Percentiles rank a stretch among this genome's conserved stretches.
phyloP scores from a whole-genome alignment of 2,113 vertebrate species.

The Heterochromis multidens region DNA sequence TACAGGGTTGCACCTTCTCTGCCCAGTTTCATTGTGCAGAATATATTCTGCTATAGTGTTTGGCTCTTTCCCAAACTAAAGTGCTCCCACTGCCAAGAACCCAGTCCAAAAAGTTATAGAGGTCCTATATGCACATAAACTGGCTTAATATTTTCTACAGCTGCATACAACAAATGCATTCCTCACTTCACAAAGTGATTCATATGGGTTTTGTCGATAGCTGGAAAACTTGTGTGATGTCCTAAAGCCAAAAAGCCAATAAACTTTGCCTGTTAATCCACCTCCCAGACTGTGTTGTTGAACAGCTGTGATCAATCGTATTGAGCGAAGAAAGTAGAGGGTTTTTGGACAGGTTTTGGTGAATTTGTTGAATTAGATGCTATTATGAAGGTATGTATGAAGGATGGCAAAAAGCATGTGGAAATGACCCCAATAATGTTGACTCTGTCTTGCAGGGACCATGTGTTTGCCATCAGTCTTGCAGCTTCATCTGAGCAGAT shows the following conservation, averaged over 20 bases:
- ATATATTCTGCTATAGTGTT: conserved; percentile 15
- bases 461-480: conserved; percentile 89
- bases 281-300: not conserved
- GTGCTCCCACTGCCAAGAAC: conserved; percentile 25
- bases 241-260: conserved; percentile 15
- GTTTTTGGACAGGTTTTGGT: not conserved
- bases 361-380: not conserved
- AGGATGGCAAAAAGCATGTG: not conserved
- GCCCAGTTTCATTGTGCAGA: conserved; percentile 5
- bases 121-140: conserved; percentile 31
- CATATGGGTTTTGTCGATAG: conserved; percentile 9
- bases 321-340: not conserved
- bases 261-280: conserved; percentile 1
- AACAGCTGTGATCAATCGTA: not conserved
- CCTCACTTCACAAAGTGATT: conserved; percentile 20
- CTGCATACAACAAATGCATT: conserved; percentile 17
- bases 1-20: conserved; percentile 6
- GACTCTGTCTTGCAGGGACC: conserved; percentile 78
- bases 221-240: not conserved
- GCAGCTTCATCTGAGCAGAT: conserved; percentile 77
- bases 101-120: conserved; percentile 7
- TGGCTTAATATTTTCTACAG: conserved; percentile 43
- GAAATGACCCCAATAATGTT: not conserved
- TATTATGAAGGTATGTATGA: not conserved
- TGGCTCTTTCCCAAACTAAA: conserved; percentile 14